These are phyloP conservation scores for Rachycentron canadum DNA, from an alignment of 2,797 vertebrate genomes.

Conservation along the genomic window DNA sequence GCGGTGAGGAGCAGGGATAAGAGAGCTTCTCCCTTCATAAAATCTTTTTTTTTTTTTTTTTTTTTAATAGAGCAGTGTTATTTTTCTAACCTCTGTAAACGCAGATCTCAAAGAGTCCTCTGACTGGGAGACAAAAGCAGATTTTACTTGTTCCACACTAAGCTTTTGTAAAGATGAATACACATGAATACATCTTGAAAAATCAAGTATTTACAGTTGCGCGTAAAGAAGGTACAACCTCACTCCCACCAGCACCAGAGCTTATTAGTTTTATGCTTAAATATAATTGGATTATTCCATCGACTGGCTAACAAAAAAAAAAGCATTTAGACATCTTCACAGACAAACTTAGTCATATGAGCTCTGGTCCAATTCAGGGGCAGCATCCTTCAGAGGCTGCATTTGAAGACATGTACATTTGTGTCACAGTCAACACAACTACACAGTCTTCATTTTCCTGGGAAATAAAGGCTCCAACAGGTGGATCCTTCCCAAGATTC, in stretches of 20 bases:
- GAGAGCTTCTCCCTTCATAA: slow-evolving; percentile 28
- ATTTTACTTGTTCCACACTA: not conserved
- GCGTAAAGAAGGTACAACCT: not conserved
- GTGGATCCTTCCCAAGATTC: too few species aligned
- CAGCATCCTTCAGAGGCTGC: too few species aligned
- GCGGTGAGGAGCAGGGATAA: slow-evolving; percentile 35
- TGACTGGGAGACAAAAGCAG: not conserved
- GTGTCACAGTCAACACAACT: too few species aligned
- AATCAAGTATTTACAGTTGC: not conserved
- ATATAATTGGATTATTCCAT: not conserved
- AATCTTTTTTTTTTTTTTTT: slow-evolving; percentile 1
- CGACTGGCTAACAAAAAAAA: too few species aligned
- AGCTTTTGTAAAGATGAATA: not conserved
- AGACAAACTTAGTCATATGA: too few species aligned
- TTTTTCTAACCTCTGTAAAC: not conserved
- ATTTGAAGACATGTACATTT: too few species aligned
- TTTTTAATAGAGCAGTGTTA: slow-evolving; percentile 7
- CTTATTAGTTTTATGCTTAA: not conserved
- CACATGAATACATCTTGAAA: not conserved
- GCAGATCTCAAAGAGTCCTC: not conserved
- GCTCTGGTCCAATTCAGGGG: too few species aligned
- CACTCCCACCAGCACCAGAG: too few species aligned
- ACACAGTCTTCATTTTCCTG: too few species aligned
- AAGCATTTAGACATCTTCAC: not conserved
- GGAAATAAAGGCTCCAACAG: too few species aligned